phyloP scores from a whole-genome alignment of 1,140 invertebrate genomes.

The Panonychus citri region DNA sequence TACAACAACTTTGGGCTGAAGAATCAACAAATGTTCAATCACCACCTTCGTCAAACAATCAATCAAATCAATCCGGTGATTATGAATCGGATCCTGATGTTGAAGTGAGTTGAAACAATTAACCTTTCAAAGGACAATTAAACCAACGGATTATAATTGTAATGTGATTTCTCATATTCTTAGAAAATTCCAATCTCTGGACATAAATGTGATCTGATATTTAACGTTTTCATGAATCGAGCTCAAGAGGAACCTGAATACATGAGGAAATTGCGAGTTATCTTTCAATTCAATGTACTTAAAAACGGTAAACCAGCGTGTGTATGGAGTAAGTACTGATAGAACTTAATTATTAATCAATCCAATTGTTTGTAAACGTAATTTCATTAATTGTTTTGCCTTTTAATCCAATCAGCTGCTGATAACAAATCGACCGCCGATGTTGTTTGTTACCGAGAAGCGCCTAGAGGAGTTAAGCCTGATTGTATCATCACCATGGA shows the following conservation, averaged over 20 bases:
- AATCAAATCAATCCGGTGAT: too few species aligned
- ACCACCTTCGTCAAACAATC: too few species aligned
- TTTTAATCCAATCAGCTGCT: neutral
- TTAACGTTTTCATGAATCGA: conserved; percentile 45
- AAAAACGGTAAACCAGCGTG: conserved; percentile 37
- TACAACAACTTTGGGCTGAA: conserved; percentile 39
- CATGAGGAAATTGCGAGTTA: conserved; percentile 51
- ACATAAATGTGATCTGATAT: conserved; percentile 37
- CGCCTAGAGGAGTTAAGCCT: conserved; percentile 44
- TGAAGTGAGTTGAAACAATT: too few species aligned
- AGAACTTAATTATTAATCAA: neutral
- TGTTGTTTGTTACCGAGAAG: conserved; percentile 47
- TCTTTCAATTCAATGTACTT: conserved; percentile 63
- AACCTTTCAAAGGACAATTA: too few species aligned
- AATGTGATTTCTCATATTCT: neutral
- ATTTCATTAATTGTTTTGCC: neutral
- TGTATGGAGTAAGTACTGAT: conserved; percentile 1
- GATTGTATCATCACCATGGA: conserved; percentile 56
- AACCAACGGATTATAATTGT: too few species aligned
- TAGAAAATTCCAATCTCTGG: conserved; percentile 5
- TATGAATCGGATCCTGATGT: too few species aligned
- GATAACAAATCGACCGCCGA: conserved; percentile 25
- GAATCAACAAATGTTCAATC: conserved; percentile 29
- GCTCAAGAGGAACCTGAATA: conserved; percentile 42
- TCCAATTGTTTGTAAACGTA: neutral